Percentiles rank a stretch among this genome's conserved stretches.
phyloP scores from a whole-genome alignment of 2,888 invertebrate genomes.

The Oligia fasciuncula region DNA sequence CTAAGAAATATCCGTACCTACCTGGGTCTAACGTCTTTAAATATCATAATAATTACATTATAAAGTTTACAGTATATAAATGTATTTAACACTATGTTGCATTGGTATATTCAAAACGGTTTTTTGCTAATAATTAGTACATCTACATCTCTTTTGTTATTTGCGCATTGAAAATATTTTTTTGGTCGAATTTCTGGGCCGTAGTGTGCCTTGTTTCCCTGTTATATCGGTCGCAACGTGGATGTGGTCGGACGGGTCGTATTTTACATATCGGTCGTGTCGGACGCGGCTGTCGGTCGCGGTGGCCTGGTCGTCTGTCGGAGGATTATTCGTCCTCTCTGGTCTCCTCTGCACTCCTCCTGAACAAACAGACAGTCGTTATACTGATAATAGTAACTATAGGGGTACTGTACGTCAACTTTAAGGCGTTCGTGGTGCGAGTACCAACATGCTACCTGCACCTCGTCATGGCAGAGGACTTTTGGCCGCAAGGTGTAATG shows the following conservation, averaged over 20 bases:
- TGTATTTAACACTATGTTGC: not conserved
- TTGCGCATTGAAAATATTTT: not conserved
- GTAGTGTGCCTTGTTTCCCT: not conserved
- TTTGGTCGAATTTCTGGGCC: not conserved
- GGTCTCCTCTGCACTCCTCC: slow-evolving; percentile 51
- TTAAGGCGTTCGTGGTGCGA: no score
- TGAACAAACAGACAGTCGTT: slow-evolving; percentile 15
- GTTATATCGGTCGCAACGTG: not conserved
- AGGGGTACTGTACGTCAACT: no score
- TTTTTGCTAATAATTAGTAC: not conserved
- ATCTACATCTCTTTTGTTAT: not conserved
- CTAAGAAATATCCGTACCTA: not conserved
- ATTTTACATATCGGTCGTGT: slow-evolving; percentile 6
- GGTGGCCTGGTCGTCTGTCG: slow-evolving; percentile 43
- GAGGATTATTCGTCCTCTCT: slow-evolving; percentile 35
- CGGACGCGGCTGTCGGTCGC: slow-evolving; percentile 38
- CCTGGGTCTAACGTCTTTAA: not conserved
- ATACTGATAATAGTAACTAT: not conserved
- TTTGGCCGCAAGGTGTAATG: no score
- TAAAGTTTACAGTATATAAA: not conserved
- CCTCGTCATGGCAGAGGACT: no score
- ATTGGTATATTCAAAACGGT: not conserved
- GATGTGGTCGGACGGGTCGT: not conserved
- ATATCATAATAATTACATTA: slow-evolving; percentile 4
- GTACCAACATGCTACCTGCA: no score